These are phyloP conservation scores for Formica exsecta DNA, from an alignment of 1,140 invertebrate species.

Conservation along the genomic window DNA sequence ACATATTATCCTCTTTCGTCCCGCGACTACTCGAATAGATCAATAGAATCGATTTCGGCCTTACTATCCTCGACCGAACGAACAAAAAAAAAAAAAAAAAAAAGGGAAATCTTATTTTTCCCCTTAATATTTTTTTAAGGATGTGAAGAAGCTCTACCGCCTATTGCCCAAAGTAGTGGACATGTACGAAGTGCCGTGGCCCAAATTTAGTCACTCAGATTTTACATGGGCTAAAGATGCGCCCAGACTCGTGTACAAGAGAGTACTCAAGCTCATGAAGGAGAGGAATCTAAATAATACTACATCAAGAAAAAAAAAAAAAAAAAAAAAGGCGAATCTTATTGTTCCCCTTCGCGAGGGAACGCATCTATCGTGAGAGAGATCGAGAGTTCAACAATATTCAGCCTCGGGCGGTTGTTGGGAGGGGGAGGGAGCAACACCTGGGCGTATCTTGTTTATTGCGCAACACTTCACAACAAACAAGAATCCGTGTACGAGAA, in stretches of 20 bases:
- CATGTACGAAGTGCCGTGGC: no score
- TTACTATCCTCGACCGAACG: not conserved
- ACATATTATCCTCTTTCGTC: not conserved
- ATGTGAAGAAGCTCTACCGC: no score
- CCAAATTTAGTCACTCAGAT: no score
- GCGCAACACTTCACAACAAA: slow-evolving; percentile 42
- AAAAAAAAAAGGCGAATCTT: not conserved
- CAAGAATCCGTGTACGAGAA: not conserved
- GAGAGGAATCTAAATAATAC: no score
- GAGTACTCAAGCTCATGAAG: no score
- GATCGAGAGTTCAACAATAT: slow-evolving; percentile 53
- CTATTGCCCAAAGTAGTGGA: no score
- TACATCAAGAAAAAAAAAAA: not conserved
- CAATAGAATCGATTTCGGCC: slow-evolving; percentile 35
- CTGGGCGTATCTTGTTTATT: slow-evolving; percentile 57
- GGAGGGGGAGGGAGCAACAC: slow-evolving; percentile 14
- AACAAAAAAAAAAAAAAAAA: not conserved
- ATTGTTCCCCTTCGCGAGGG: not conserved
- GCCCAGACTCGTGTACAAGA: no score
- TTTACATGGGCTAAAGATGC: no score
- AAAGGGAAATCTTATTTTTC: not conserved
- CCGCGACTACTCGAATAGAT: slow-evolving; percentile 28
- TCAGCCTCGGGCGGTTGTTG: slow-evolving; percentile 1
- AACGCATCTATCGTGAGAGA: slow-evolving; percentile 52
- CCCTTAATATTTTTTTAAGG: no score